Percentiles rank a stretch among this genome's conserved stretches.
phyloP scores from a whole-genome alignment of 2,113 vertebrate genomes.

The Heptranchias perlo region DNA sequence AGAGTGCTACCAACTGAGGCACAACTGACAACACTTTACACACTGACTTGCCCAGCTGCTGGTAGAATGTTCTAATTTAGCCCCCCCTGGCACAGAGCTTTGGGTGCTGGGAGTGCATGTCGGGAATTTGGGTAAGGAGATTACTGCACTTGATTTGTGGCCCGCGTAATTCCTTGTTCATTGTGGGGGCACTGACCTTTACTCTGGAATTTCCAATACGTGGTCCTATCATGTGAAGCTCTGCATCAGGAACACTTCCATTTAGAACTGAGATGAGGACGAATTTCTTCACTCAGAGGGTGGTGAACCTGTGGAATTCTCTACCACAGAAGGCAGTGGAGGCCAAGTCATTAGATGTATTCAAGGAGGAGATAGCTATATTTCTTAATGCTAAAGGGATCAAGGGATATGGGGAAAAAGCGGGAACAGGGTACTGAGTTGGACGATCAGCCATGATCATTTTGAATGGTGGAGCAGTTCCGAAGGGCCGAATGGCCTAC shows the following conservation, averaged over 20 bases:
- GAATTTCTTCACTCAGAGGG: too few species aligned
- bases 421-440: too few species aligned
- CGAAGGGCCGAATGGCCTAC: too few species aligned
- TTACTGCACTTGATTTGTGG: background rate
- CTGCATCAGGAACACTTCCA: background rate
- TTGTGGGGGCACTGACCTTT: background rate
- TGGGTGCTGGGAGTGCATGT: background rate
- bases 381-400: too few species aligned
- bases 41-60: background rate
- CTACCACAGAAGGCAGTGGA: too few species aligned
- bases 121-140: background rate
- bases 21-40: background rate
- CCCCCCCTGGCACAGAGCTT: background rate
- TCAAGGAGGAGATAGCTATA: too few species aligned
- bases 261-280: too few species aligned
- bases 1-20: background rate
- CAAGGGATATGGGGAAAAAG: too few species aligned
- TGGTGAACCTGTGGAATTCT: too few species aligned
- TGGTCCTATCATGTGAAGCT: background rate
- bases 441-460: too few species aligned
- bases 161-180: background rate
- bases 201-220: background rate
- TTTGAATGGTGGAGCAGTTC: too few species aligned
- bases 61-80: background rate
- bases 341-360: too few species aligned